Evolutionary conservation across 2,113 vertebrate species (phyloP), one percentile per base, ranked within the genome.

Genomic region (Festucalex cinctus): DNA sequence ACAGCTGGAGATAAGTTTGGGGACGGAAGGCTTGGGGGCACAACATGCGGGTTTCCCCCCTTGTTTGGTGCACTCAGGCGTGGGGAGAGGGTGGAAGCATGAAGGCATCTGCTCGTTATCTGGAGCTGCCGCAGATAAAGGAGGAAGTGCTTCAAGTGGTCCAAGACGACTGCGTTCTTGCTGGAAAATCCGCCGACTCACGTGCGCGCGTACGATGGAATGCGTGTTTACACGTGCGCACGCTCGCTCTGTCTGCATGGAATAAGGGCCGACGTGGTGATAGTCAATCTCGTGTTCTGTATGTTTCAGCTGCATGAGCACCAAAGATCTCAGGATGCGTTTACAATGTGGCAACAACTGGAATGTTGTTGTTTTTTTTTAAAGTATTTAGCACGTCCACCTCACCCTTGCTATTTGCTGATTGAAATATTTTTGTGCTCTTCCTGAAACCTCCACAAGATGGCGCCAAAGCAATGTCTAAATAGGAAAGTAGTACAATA

Each of bases 141-240:
- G 61, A 84, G 84, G 87, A 87, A 89, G 85, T 84, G 70, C 78
- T 84, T 80, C 22, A 78, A 87, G 81, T 81, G 78, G 75, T 81
- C 69, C 22, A 22, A 75, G 70, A 68, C 58, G 8, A 74, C n/a
- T 28, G 66, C 39, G 37, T 74, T 73, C 62, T 66, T 70, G 75
- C 58, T 61, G 0, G 32, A 68, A 70, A 85, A 68, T n/a, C 32
- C 17, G 35, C 72, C 70, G 63, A 63, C 75, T n/a, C 61, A 65
- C 78, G 53, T 63, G 36, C 63, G 68, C 66, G 19, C 19, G 22
- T 35, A 75, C 6, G 39, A 28, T 26, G 64, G 68, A 36, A 74
- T 78, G 66, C 35, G 46, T 67, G 64, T 36, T 39, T 46, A 72
- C 35, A 43, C 0, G 28, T 9, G 22, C 36, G 37, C 56, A 36